Conservation (phyloP, 2,113 vertebrate genomes). For the Epinephelus cyanopodus region DNA sequence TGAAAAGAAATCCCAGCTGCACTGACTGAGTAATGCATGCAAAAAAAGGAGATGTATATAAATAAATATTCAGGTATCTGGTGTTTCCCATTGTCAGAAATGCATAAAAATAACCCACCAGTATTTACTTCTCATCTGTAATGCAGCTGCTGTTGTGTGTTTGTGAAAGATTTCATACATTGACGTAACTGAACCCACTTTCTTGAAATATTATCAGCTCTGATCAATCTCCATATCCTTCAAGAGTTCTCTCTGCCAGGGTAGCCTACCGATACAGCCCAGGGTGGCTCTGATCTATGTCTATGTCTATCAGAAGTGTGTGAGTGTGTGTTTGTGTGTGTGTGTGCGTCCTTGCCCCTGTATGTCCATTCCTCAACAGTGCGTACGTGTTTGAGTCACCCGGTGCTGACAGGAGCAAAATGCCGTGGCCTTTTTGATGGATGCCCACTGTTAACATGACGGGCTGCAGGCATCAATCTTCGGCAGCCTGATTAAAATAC, state of each 20-base stretch:
- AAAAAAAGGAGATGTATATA: neutral
- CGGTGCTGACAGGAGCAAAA: constrained; percentile 56
- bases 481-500: constrained; percentile 69
- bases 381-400: constrained; percentile 27
- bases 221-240: neutral
- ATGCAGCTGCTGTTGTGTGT: neutral
- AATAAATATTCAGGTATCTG: neutral
- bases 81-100: neutral
- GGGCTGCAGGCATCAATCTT: constrained; percentile 54
- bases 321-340: neutral
- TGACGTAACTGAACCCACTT: neutral
- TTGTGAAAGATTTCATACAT: neutral
- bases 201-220: neutral
- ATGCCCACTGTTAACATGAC: constrained; percentile 62
- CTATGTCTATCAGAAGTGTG: neutral
- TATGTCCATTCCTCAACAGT: neutral
- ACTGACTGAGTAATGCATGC: neutral
- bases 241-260: neutral
- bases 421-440: constrained; percentile 54
- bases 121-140: neutral
- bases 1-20: neutral
- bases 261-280: neutral
- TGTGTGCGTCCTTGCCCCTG: neutral
- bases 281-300: constrained; percentile 5
- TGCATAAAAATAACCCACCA: neutral